phyloP scores from a whole-genome alignment of 2,797 vertebrate genomes.

The Cryptoblepharus egeriae region DNA sequence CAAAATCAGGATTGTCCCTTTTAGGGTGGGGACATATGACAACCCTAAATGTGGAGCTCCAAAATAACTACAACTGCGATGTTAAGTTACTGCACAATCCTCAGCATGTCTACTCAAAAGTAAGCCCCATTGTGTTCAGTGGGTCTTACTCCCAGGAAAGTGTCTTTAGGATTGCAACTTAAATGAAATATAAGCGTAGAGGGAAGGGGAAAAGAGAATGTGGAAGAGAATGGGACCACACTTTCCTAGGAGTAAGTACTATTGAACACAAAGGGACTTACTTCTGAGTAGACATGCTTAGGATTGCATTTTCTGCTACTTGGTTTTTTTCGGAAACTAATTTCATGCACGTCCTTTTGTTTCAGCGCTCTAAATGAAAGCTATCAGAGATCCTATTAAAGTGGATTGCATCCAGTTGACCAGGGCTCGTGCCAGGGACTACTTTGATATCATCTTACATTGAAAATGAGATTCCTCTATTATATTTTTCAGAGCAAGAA shows the following conservation, averaged over 20 bases:
- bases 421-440: constrained; percentile 63
- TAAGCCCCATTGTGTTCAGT: no score
- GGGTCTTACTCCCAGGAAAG: no score
- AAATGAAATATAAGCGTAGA: constrained; percentile 45
- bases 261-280: no score
- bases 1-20: no score
- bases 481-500: constrained; percentile 69
- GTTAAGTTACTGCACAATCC: no score
- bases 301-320: constrained; percentile 30
- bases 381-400: constrained; percentile 72
- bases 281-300: no score
- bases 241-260: no score
- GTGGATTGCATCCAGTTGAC: constrained; percentile 69
- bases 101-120: no score
- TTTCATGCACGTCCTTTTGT: constrained; percentile 66
- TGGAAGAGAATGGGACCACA: no score
- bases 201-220: background rate
- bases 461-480: constrained; percentile 71
- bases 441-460: constrained; percentile 68
- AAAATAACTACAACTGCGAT: constrained; percentile 57
- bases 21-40: no score
- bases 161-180: no score
- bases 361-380: constrained; percentile 59
- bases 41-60: no score
- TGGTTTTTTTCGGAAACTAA: constrained; percentile 64